These are phyloP conservation scores for Psilopogon haemacephalus DNA, from an alignment of 2,113 vertebrate genomes.

Conservation along the genomic window DNA sequence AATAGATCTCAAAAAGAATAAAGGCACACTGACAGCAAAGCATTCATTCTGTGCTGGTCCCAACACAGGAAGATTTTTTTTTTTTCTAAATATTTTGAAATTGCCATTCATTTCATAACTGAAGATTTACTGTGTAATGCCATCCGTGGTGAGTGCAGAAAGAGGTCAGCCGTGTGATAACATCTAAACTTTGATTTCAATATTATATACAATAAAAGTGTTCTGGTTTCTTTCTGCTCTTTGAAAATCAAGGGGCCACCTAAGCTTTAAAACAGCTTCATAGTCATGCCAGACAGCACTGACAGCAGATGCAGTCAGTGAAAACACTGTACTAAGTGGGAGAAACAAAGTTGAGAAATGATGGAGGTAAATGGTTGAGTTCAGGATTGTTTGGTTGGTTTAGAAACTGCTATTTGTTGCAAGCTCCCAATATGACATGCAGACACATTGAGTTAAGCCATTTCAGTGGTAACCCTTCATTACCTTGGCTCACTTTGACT, in stretches of 20 bases:
- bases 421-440: not conserved
- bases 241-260: conserved; percentile 13
- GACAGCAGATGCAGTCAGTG: not conserved
- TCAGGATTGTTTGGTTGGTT: not conserved
- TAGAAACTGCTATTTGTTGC: not conserved
- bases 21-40: not conserved
- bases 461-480: not conserved
- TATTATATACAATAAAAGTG: not conserved
- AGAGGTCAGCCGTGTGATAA: not conserved
- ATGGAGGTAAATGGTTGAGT: not conserved
- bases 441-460: not conserved
- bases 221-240: conserved; percentile 9
- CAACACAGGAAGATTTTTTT: not conserved
- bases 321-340: not conserved
- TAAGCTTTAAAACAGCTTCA: not conserved
- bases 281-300: not conserved
- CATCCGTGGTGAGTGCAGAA: not conserved
- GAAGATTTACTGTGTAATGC: not conserved
- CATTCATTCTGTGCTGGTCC: not conserved
- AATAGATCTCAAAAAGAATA: not conserved
- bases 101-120: not conserved
- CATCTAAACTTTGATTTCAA: conserved; percentile 35
- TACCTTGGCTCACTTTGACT: not conserved
- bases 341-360: not conserved
- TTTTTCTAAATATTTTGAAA: not conserved